phyloP scores from a whole-genome alignment of 1,140 invertebrate genomes.

The Drosophila erecta region DNA sequence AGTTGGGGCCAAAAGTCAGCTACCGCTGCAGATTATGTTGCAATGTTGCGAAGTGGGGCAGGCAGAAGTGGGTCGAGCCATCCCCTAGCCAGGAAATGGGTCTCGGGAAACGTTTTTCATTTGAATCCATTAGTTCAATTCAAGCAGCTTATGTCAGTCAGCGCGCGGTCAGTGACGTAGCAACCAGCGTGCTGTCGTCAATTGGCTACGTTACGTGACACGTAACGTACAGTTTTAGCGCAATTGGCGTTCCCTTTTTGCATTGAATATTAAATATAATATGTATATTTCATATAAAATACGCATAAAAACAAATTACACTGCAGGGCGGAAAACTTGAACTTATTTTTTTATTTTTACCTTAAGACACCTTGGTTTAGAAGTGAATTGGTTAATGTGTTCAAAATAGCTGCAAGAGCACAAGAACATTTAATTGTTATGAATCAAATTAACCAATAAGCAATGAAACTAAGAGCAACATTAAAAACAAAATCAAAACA shows the following conservation, averaged over 20 bases:
- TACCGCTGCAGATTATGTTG: slow-evolving; percentile 57
- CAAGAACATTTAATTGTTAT: too few species aligned
- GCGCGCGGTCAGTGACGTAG: background rate
- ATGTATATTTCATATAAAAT: background rate
- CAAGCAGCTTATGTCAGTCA: slow-evolving; percentile 7
- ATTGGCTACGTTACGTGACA: background rate
- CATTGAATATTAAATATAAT: background rate
- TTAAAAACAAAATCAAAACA: too few species aligned
- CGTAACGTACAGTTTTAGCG: background rate
- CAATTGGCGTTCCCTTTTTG: background rate
- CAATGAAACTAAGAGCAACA: too few species aligned
- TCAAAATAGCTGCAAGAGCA: too few species aligned
- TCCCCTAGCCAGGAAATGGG: slow-evolving; percentile 9
- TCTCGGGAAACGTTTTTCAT: slow-evolving; percentile 14
- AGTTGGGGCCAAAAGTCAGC: slow-evolving; percentile 44
- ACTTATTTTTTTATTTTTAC: background rate
- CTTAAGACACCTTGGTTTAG: background rate
- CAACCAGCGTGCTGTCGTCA: background rate
- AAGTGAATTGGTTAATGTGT: too few species aligned
- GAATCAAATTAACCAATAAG: too few species aligned
- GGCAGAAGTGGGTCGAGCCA: slow-evolving; percentile 27
- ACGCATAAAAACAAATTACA: background rate
- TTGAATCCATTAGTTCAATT: background rate
- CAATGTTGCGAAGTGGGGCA: slow-evolving; percentile 24
- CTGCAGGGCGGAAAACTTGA: background rate